Percentiles rank a stretch among this genome's conserved stretches.
Conservation (phyloP, 2,797 vertebrate genomes). For the Enteromius mattozi region DNA sequence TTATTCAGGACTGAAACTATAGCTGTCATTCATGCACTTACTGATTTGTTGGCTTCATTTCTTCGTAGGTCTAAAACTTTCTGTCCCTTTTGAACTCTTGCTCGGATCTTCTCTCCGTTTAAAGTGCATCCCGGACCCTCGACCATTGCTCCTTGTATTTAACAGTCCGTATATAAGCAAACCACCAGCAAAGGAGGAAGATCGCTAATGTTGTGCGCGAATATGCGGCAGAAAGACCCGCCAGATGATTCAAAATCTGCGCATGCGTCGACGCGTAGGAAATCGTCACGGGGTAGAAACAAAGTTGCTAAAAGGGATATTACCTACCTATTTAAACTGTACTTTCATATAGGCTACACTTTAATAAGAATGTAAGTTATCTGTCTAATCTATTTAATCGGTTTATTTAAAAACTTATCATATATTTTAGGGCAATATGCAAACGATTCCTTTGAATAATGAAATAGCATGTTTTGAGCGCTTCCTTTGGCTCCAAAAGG, state of each 20-base stretch:
- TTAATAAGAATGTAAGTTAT: background rate
- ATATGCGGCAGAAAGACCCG: background rate
- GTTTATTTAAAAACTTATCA: background rate
- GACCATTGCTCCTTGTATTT: slow-evolving; percentile 77
- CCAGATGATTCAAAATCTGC: slow-evolving; percentile 51
- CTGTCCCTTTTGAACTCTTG: slow-evolving; percentile 81
- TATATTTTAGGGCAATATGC: background rate
- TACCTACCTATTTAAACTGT: background rate
- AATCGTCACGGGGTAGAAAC: background rate
- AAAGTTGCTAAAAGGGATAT: background rate
- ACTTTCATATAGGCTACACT: background rate
- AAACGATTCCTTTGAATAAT: background rate
- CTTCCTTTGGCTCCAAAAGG: background rate
- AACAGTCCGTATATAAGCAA: background rate
- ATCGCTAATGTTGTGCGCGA: background rate
- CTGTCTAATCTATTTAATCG: background rate
- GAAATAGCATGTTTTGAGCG: background rate
- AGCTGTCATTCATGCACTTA: slow-evolving; percentile 44
- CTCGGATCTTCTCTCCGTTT: slow-evolving; percentile 84
- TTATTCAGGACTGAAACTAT: background rate
- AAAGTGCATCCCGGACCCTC: slow-evolving; percentile 89
- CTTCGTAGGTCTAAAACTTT: slow-evolving; percentile 71
- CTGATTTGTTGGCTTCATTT: slow-evolving; percentile 58
- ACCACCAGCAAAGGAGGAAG: background rate
- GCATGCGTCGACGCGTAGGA: slow-evolving; percentile 9